These are phyloP conservation scores for Ceraclea dissimilis DNA, from an alignment of 2,888 invertebrate species.

Conservation along the genomic window DNA sequence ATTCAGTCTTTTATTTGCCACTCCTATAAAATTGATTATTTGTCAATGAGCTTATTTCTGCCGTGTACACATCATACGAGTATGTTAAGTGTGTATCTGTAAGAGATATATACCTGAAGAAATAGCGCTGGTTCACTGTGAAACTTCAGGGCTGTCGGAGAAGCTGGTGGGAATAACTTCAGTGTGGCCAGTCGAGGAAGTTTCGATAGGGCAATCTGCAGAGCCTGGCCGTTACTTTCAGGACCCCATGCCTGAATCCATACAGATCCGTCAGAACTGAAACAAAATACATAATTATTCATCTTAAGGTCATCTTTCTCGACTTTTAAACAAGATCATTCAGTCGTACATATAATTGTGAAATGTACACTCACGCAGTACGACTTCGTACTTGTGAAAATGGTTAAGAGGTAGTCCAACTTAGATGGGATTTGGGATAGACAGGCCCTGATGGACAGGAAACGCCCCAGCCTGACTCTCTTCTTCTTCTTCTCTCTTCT, in stretches of 20 bases:
- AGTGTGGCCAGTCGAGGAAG: constrained; percentile 31
- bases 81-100: no score
- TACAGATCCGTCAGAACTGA: constrained; percentile 41
- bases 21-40: no score
- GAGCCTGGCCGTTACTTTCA: constrained; percentile 31
- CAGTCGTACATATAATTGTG: no score
- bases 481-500: no score
- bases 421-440: no score
- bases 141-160: constrained; percentile 58
- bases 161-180: constrained; percentile 31
- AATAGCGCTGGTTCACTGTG: constrained; percentile 64
- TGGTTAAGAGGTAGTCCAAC: background rate
- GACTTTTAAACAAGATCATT: background rate
- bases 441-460: no score
- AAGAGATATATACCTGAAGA: constrained; percentile 56
- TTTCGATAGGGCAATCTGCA: constrained; percentile 38
- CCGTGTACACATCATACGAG: no score
- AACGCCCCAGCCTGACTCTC: no score
- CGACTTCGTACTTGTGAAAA: background rate
- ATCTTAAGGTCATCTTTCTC: no score
- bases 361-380: no score
- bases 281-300: background rate
- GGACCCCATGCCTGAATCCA: constrained; percentile 21
- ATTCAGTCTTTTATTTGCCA: no score
- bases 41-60: no score